Base-by-base conservation (phyloP, 2,113 vertebrate genomes). In the Lonchura striata region DNA sequence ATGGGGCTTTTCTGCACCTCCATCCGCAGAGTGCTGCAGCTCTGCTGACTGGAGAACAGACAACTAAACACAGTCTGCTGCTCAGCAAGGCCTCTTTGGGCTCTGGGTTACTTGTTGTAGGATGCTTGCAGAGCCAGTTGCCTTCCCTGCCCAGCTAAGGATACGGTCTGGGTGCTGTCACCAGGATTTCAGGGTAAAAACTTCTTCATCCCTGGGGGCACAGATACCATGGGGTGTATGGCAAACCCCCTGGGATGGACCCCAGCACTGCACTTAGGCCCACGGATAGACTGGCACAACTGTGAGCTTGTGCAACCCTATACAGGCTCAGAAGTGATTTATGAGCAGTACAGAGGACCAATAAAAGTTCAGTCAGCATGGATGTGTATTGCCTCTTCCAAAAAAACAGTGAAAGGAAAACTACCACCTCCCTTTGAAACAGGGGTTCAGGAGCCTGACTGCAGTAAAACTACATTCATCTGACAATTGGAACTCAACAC, bases 391-490 rank as follows among this genome's bases (percentile, higher is more conserved):
- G 0, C 13, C 20, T 50, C 24, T 81, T 78, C 46, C 5, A 4
- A 81, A 90, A 92, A 60, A 60, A 35, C 44, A 86, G 22, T 11
- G 33, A 37, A 79, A 92, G 44, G 47, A 86, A 82, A 95, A 79
- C 66, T 52, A 56, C 52, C 69, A 42, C 69, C 37, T 91, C 15
- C 30, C 47, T 91, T 75, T 76, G 42, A 54, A 93, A 33, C 37
- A 80, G 82, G 33, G 28, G 59, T 52, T 28, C 63, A 88, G 79
- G 28, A 93, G 33, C 35, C 70, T 77, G 64, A n/a, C 66, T 92
- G 59, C 37, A 83, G 76, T 41, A 84, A 83, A 91, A 56, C 31
- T 16, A n/a, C 28, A 59, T 80, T 86, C 83, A 84, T 54, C 44
- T 6, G 7, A 86, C 88, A 92, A 71, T 16, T 64, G 61, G 70